A percentile compares a stretch with the other conserved stretches of the same genome.
Conservation (phyloP, 2,888 invertebrate genomes). For the Aporophyla lueneburgensis region DNA sequence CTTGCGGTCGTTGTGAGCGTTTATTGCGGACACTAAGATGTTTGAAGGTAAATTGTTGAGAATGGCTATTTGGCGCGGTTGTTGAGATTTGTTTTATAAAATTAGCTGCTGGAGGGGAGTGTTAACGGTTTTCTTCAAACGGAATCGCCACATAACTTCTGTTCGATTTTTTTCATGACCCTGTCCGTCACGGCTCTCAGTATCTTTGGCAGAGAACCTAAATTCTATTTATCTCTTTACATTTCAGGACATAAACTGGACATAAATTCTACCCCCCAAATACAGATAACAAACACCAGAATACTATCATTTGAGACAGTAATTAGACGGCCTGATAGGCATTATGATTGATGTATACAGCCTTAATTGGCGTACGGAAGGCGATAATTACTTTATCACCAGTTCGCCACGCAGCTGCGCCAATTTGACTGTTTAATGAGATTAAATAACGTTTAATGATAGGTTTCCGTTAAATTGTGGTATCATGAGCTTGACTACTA, state of each 20-base stretch:
- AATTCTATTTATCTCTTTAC: neutral
- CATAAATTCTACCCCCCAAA: neutral
- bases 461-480: conserved; percentile 16
- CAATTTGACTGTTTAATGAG: conserved; percentile 56
- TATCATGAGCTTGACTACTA: neutral
- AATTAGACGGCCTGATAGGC: conserved; percentile 51
- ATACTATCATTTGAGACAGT: conserved; percentile 30
- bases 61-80: conserved; percentile 36
- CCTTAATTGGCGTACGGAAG: conserved; percentile 71
- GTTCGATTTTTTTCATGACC: no score
- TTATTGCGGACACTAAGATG: conserved; percentile 72
- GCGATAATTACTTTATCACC: conserved; percentile 81
- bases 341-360: conserved; percentile 73
- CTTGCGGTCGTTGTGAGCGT: conserved; percentile 75
- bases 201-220: neutral
- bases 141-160: neutral
- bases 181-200: no score
- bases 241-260: neutral
- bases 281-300: neutral
- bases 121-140: neutral
- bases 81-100: conserved; percentile 33
- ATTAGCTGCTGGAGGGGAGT: conserved; percentile 3
- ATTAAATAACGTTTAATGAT: conserved; percentile 52
- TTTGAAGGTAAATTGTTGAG: conserved; percentile 51
- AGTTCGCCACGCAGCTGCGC: conserved; percentile 60